Percentiles rank a stretch among this genome's conserved stretches.
Conservation (phyloP, 2,888 invertebrate genomes). For the Mythimna pallens region DNA sequence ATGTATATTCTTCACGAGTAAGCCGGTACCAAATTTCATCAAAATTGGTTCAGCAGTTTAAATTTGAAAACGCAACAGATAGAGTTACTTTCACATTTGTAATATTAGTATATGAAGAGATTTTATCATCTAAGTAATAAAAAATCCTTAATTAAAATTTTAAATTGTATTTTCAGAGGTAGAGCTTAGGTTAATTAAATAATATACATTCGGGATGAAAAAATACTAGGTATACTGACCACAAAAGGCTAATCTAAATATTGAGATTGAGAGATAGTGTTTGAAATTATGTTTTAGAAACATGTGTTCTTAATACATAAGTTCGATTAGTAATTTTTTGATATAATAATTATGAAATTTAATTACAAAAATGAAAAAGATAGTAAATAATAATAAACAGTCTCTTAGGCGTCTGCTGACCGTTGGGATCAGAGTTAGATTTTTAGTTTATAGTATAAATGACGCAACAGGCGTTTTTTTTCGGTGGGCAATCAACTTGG, state of each 20-base stretch:
- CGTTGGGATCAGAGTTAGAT: conserved; percentile 3
- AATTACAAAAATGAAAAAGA: not conserved
- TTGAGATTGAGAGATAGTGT: not conserved
- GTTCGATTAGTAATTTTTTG: not conserved
- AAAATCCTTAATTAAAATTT: conserved; percentile 1
- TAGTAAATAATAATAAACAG: not conserved
- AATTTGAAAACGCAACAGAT: no score
- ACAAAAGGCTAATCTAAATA: not conserved
- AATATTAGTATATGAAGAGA: not conserved
- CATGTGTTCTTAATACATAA: not conserved
- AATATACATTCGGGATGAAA: not conserved
- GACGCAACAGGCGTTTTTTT: not conserved
- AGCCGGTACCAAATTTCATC: no score
- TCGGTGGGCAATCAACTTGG: no score
- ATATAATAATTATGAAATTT: not conserved
- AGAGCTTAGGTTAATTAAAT: not conserved
- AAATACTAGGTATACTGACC: not conserved
- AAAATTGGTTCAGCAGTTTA: no score
- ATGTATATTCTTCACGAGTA: no score
- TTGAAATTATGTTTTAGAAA: not conserved
- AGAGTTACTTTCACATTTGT: no score
- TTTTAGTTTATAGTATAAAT: conserved; percentile 1
- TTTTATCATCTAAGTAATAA: not conserved
- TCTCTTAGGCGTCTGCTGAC: not conserved
- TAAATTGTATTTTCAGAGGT: not conserved